Conservation (phyloP, 1,140 invertebrate genomes). For the Octopus bimaculoides region DNA sequence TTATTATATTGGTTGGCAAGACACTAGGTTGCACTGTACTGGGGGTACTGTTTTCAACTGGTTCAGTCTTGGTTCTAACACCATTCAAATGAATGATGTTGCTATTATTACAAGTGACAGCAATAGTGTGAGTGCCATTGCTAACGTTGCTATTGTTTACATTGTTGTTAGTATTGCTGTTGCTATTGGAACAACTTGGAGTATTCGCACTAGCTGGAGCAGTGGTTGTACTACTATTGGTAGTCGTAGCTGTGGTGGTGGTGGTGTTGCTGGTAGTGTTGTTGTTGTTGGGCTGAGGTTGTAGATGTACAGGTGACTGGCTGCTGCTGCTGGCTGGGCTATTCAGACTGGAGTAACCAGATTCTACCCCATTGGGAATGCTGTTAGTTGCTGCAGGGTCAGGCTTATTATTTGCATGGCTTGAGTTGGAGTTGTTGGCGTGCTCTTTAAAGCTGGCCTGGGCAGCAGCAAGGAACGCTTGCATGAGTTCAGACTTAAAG, state of each 20-base stretch:
- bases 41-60: constrained; percentile 3
- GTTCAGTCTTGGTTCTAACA: constrained; percentile 8
- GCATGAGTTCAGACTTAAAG: constrained; percentile 49
- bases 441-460: constrained; percentile 50
- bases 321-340: constrained; percentile 36
- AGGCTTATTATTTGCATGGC: constrained; percentile 13
- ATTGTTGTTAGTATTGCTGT: neutral
- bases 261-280: constrained; percentile 1
- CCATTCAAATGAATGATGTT: constrained; percentile 5
- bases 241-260: neutral
- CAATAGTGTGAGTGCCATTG: neutral
- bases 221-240: neutral
- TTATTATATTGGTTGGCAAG: neutral
- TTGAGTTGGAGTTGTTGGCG: constrained; percentile 27
- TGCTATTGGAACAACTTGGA: neutral
- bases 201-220: neutral
- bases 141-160: neutral
- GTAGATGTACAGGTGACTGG: constrained; percentile 26
- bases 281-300: constrained; percentile 1
- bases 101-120: neutral
- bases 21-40: neutral
- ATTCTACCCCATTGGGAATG: constrained; percentile 25
- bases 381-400: constrained; percentile 14
- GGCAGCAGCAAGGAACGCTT: constrained; percentile 45
- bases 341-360: constrained; percentile 36